phyloP scores from a whole-genome alignment of 2,888 invertebrate species.

The Eupsilia transversa region DNA sequence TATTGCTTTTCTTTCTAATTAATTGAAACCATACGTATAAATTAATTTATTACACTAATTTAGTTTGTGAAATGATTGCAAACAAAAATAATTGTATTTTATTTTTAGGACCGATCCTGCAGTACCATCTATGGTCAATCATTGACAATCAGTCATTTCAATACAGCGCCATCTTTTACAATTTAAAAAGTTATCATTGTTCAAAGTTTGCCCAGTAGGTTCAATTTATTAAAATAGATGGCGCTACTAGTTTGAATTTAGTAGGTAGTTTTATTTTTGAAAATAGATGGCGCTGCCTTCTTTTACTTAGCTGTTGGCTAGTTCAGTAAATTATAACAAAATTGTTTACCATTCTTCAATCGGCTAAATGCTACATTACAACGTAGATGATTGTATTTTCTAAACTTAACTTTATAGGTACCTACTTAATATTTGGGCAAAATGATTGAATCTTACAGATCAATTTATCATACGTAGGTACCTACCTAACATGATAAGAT shows the following conservation, averaged over 20 bases:
- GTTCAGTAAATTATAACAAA: too few relatives aligned
- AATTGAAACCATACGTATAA: not conserved
- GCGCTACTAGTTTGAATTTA: not conserved
- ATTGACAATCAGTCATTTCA: not conserved
- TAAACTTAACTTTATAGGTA: not conserved
- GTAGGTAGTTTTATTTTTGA: too few relatives aligned
- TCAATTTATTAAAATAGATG: not conserved
- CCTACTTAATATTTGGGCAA: not conserved
- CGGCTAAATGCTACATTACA: too few relatives aligned
- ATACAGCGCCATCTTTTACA: conserved; percentile 15
- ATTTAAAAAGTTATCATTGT: too few relatives aligned
- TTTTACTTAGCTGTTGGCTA: too few relatives aligned
- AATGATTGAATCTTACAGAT: not conserved
- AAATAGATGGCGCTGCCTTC: not conserved
- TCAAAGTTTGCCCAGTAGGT: not conserved
- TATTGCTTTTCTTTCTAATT: not conserved
- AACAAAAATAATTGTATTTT: not conserved
- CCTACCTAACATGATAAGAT: not conserved
- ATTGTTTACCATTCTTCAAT: too few relatives aligned
- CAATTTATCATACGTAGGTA: not conserved
- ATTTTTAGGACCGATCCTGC: not conserved
- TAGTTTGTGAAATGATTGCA: not conserved
- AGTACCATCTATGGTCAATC: conserved; percentile 5
- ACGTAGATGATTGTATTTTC: not conserved
- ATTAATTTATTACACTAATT: not conserved